Evolutionary conservation across 37 sponge, comb jelly and placozoan genomes (phyloP).

Genomic region (Eunapius fragilis): DNA sequence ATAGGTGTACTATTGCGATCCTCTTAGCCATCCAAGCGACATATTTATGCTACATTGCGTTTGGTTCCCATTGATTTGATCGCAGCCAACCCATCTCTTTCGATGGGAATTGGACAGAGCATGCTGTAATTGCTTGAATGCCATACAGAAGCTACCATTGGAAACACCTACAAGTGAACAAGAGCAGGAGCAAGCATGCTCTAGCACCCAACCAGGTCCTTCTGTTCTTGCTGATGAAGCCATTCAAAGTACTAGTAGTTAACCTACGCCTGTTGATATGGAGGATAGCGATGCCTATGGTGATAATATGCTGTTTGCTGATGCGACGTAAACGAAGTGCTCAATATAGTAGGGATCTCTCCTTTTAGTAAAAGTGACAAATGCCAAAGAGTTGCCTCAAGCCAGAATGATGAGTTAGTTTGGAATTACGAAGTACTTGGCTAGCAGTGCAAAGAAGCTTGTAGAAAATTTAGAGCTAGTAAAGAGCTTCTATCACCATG

Average conservation of each 20-base stretch:
- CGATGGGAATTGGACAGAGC: neutral
- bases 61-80: neutral
- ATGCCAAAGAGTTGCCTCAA: constrained; percentile 11
- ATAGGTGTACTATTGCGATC: neutral
- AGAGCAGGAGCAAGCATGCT: neutral
- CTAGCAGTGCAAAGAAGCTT: constrained; percentile 37
- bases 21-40: neutral
- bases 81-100: neutral
- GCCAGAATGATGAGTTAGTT: constrained; percentile 36
- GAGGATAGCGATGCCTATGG: neutral
- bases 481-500: constrained; percentile 20
- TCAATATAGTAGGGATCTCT: neutral
- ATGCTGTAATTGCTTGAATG: neutral
- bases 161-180: neutral
- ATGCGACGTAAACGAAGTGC: neutral
- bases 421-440: constrained; percentile 36
- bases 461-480: constrained; percentile 30
- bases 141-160: neutral
- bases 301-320: neutral
- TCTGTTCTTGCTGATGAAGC: neutral
- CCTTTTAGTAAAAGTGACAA: neutral
- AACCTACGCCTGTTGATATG: neutral
- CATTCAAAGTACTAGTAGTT: neutral
- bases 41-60: neutral
- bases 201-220: neutral